Base-by-base conservation (phyloP, 2,888 invertebrate species). In the Microctonus hyperodae region DNA sequence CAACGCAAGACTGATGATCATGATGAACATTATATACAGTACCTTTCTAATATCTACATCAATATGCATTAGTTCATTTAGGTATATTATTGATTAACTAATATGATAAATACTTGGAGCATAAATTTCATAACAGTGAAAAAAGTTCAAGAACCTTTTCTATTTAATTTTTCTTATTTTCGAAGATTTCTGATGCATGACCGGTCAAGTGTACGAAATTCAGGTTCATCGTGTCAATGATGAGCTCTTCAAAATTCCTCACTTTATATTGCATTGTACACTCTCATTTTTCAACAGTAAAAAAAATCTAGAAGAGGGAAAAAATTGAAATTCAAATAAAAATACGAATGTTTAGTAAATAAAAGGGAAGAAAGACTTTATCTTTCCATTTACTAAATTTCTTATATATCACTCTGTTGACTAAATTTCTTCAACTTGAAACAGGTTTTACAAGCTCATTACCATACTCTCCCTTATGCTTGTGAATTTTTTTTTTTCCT, bases 381-480 rank as follows among this genome's bases (percentile, higher is more conserved):
- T 44, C 16, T 44, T 16, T 44, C 16, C 16, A 65, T 56, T 44
- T 44, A 44, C 16, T 40, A 23, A 57, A 48, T 50, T 23, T 57
- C 35, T n/a, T 13, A 57, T 20, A 31, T 57, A 50, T n/a, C 57
- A 50, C 53, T 2, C 16, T 16, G 44, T 44, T 44, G 50, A 40
- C 33, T 64, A 65, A 44, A 69, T 73, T 73, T 74, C 73, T 73
- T 70, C 73, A 53, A 67, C 50, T 44, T 57, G 57, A 71, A 75
- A 76, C 76, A 73, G 76, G 76, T 76, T 76, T 73, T 60, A 22
- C 40, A 10, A 37, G n/a, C 37, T n/a, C 7, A 2, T 16, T n/a
- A 44, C 16, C 16, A 20, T 44, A 44, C 3, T 3, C 16, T 16
- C 7, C 53, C 37, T 37, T 37, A n/a, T 25, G 33, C 11, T 25